phyloP scores from a whole-genome alignment of 2,888 invertebrate genomes.

The Eucriotettix oculatus region DNA sequence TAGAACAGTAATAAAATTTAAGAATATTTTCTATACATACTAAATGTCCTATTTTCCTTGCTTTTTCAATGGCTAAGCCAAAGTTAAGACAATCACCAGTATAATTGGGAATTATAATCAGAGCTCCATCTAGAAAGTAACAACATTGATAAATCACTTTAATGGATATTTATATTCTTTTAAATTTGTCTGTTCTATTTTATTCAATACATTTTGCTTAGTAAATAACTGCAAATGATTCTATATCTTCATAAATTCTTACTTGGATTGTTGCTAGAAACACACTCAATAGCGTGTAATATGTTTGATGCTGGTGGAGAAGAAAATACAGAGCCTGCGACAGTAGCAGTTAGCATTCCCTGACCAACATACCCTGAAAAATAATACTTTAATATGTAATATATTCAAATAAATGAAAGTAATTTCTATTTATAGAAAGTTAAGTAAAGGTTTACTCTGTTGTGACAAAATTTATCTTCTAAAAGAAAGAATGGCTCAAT shows the following conservation, averaged over 20 bases:
- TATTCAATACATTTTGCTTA: no score
- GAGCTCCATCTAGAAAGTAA: slow-evolving; percentile 36
- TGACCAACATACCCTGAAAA: slow-evolving; percentile 53
- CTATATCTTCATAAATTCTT: slow-evolving; percentile 7
- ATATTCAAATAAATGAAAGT: no score
- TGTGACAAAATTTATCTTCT: no score
- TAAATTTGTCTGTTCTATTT: no score
- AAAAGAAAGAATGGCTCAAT: no score
- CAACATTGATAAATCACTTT: neutral
- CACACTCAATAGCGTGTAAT: slow-evolving; percentile 41
- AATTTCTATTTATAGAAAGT: no score
- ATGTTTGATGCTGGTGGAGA: slow-evolving; percentile 57
- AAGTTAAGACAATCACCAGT: slow-evolving; percentile 67
- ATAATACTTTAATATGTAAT: no score
- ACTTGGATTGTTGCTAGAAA: slow-evolving; percentile 41
- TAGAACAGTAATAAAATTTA: no score
- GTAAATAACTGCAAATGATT: no score
- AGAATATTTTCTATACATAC: no score
- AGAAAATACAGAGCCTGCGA: slow-evolving; percentile 58
- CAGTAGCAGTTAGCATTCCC: slow-evolving; percentile 64
- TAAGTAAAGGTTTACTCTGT: no score
- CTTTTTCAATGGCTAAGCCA: slow-evolving; percentile 62
- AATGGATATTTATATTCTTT: no score
- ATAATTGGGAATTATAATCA: slow-evolving; percentile 59
- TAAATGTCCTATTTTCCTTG: slow-evolving; percentile 33